A percentile compares a stretch with the other conserved stretches of the same genome.
Evolutionary conservation across 2,797 vertebrate species (phyloP).

Genomic region (Corythornis leucogaster): DNA sequence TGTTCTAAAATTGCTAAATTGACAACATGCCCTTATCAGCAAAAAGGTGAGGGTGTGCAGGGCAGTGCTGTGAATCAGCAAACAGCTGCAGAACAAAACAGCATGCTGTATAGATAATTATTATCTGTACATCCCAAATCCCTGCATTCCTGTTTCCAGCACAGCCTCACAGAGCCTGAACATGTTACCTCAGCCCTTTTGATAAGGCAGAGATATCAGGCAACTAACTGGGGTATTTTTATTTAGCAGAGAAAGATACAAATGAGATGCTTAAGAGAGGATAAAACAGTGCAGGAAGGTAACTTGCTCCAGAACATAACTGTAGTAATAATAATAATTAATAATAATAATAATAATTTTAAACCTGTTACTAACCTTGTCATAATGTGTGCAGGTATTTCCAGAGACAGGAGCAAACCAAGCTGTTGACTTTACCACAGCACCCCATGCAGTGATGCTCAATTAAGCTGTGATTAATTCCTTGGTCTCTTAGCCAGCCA

Average conservation of each 20-base stretch:
- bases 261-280: neutral
- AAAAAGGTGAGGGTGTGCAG: neutral
- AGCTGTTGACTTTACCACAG: neutral
- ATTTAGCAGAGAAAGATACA: neutral
- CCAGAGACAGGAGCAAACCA: neutral
- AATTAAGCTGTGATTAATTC: neutral
- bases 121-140: neutral
- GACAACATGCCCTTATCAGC: neutral
- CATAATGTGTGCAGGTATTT: constrained; percentile 51
- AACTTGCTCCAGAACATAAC: neutral
- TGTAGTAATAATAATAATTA: neutral
- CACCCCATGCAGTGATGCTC: neutral
- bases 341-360: neutral
- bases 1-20: neutral
- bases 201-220: neutral
- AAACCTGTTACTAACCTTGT: constrained; percentile 72
- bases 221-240: neutral
- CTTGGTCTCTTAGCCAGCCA: neutral
- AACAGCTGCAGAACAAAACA: neutral
- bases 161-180: neutral
- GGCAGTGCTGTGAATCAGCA: constrained; percentile 8
- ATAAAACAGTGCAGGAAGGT: neutral
- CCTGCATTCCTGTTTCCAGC: neutral
- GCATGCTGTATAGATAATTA: neutral
- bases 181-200: neutral